Conservation (phyloP, 2,797 vertebrate species). For the Iguana delicatissima region DNA sequence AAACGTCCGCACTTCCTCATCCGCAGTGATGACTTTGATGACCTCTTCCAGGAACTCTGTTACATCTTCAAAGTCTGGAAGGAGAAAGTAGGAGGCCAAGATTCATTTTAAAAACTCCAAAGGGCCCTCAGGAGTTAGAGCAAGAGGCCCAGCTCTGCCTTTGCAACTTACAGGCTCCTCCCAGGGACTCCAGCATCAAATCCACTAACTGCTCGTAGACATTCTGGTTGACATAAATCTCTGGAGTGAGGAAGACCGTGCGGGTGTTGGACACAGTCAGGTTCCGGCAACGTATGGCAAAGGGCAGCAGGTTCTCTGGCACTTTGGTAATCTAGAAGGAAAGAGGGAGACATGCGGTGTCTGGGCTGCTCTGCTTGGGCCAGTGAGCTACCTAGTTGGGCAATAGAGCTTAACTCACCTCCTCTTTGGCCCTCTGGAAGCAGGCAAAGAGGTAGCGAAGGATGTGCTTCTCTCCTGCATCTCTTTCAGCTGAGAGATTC, state of each 20-base stretch:
- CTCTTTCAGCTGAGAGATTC: constrained; percentile 95
- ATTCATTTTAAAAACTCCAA: not conserved
- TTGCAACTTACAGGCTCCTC: constrained; percentile 87
- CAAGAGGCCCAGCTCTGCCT: not conserved
- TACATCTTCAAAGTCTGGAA: constrained; percentile 90
- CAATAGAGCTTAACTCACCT: constrained; percentile 80
- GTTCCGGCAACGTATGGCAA: constrained; percentile 92
- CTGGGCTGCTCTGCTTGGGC: accelerated
- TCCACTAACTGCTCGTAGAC: constrained; percentile 95
- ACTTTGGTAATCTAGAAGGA: constrained; percentile 92
- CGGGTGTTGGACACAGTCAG: constrained; percentile 90
- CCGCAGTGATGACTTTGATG: constrained; percentile 85
- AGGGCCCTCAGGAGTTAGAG: not conserved
- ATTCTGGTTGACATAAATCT: constrained; percentile 95
- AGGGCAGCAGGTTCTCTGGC: constrained; percentile 93
- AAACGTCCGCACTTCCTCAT: constrained; percentile 96
- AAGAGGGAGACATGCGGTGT: not conserved
- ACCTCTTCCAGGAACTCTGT: constrained; percentile 94
- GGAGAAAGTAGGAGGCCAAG: not conserved
- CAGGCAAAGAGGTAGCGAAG: constrained; percentile 93
- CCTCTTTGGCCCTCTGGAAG: constrained; percentile 93
- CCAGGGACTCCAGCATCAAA: constrained; percentile 90
- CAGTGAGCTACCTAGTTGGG: accelerated
- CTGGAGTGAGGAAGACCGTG: constrained; percentile 94
- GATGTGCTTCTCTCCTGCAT: constrained; percentile 92